Evolutionary conservation across 1,140 invertebrate genomes (phyloP), one percentile per base, ranked within the genome.

Genomic region (Cydia fagiglandana): DNA sequence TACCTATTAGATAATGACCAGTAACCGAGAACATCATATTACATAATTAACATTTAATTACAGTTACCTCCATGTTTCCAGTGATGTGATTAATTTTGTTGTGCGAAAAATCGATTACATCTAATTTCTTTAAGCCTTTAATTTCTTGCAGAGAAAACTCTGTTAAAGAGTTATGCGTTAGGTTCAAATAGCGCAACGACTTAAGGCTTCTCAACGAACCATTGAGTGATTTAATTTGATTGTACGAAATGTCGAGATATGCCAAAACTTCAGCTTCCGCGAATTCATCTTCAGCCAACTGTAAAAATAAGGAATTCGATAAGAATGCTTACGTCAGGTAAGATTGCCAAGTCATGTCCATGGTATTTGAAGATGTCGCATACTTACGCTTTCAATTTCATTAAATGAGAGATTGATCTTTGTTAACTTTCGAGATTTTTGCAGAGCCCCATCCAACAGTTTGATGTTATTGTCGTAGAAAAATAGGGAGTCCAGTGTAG

Each of bases 81-180:
- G 94, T 94, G 0, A 97, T 87, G 24, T 92, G 94, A 30, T 90
- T 93, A 47, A 97, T 97, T 86, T 94, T 94, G 85, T 97, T 97
- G 86, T 95, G 94, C 1, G 96, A 97, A 9, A 97, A 89, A 90
- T 97, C 96, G 9, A 97, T 94, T 4, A 95, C 87, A 64, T 94
- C 94, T 0, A 97, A 84, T 73, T 94, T 94, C 17, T 94, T 94
- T 28, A 97, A 83, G 0, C 96, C 96, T 64, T 95, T 94, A 10
- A 97, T 94, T 82, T 97, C 96, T 80, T 95, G 94, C 81, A 97
- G 94, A 0, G 96, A 96, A 87, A 97, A 97, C 83, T 96, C 96
- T 3, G 92, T 92, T 0, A 97, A 89, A n/a, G 94, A 91, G 85
- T 97, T 97, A 83, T 96, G 95, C 0, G 96, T 96, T 41, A 97